These are phyloP conservation scores for Hycleus phaleratus DNA, from an alignment of 1,140 invertebrate genomes.

Conservation along the genomic window DNA sequence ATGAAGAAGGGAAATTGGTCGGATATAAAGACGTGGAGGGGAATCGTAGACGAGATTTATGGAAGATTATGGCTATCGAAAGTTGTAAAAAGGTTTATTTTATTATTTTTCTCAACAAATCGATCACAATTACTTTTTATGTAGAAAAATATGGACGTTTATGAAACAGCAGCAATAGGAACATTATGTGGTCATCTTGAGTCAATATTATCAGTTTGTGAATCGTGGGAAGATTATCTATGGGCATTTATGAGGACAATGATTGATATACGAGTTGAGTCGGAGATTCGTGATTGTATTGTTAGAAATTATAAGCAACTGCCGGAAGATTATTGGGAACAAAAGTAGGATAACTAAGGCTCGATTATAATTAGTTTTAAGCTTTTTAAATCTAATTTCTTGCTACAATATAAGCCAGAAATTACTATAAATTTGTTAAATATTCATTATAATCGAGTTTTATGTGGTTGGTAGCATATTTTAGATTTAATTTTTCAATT, in stretches of 20 bases:
- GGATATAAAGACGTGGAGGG: constrained; percentile 57
- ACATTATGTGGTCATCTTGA: constrained; percentile 73
- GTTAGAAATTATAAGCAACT: constrained; percentile 49
- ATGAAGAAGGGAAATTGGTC: constrained; percentile 28
- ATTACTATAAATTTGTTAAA: background rate
- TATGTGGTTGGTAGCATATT: too few relatives aligned
- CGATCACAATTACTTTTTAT: background rate
- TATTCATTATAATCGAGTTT: background rate
- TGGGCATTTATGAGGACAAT: constrained; percentile 82
- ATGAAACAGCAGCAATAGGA: constrained; percentile 34
- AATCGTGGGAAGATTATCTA: constrained; percentile 80
- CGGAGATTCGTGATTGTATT: constrained; percentile 46
- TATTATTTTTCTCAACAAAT: background rate
- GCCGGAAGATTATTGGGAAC: constrained; percentile 72
- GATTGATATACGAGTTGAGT: constrained; percentile 79
- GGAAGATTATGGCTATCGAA: constrained; percentile 80
- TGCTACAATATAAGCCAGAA: background rate
- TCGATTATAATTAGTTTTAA: too few relatives aligned
- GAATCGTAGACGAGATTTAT: constrained; percentile 81
- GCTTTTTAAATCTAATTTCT: too few relatives aligned
- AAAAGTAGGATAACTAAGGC: constrained; percentile 43
- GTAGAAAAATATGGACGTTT: constrained; percentile 26
- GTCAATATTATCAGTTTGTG: constrained; percentile 63
- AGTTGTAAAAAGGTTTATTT: constrained; percentile 50
- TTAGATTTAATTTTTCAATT: constrained; percentile 3